These are phyloP conservation scores for Mus minutoides DNA, from an alignment of 2,797 vertebrate species.

Conservation along the genomic window DNA sequence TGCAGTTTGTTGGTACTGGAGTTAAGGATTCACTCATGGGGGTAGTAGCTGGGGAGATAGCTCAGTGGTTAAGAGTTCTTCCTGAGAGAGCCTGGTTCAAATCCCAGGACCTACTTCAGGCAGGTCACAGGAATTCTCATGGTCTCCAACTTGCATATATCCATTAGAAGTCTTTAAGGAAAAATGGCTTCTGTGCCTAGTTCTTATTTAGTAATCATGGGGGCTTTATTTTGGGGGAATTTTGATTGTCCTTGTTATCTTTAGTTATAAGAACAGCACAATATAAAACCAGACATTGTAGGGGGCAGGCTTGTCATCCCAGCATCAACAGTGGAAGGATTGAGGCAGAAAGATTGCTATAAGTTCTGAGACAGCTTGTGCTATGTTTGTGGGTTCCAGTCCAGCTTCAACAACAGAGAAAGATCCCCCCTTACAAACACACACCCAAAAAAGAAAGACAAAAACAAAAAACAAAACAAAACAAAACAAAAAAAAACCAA, in stretches of 20 bases:
- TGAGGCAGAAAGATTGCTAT: neutral
- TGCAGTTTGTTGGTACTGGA: neutral
- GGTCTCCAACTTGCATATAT: neutral
- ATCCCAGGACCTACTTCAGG: neutral
- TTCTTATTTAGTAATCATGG: neutral
- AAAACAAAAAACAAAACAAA: neutral
- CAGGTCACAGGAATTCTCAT: neutral
- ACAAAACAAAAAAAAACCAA: neutral
- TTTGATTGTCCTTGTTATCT: neutral
- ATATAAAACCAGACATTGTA: neutral
- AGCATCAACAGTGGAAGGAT: neutral
- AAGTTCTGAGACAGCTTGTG: neutral
- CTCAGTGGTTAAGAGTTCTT: neutral
- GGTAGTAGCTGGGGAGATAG: neutral
- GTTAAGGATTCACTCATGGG: neutral
- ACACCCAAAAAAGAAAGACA: no score
- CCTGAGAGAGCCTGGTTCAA: neutral
- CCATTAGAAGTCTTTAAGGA: no score
- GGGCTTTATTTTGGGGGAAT: neutral
- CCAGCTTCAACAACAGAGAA: neutral
- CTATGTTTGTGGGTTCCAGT: neutral
- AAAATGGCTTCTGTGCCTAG: neutral
- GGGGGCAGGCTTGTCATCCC: neutral
- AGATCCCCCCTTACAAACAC: neutral
- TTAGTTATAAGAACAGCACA: slow-evolving; percentile 25